These are phyloP conservation scores for Oreonectes daqikongensis DNA, from an alignment of 2,797 vertebrate genomes.

Conservation along the genomic window DNA sequence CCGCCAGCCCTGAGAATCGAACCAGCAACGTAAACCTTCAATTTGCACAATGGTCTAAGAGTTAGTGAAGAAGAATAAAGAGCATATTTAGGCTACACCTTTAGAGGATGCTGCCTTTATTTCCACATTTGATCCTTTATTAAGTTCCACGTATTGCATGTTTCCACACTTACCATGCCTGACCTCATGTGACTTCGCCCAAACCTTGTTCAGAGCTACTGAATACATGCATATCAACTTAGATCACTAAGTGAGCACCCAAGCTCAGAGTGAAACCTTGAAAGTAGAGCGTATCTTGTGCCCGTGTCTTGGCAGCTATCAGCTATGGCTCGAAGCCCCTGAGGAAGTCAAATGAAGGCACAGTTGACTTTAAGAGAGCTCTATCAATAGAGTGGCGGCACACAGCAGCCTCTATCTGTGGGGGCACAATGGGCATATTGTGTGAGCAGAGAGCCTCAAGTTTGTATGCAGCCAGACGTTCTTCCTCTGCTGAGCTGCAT, in stretches of 20 bases:
- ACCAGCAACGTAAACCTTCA: too few relatives aligned
- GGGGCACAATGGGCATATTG: conserved; percentile 73
- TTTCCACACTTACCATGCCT: not conserved
- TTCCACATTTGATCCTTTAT: not conserved
- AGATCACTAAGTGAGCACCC: not conserved
- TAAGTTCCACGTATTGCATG: not conserved
- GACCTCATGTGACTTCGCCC: conserved; percentile 17
- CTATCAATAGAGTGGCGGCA: conserved; percentile 70
- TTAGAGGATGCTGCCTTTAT: not conserved
- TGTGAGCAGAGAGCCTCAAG: conserved; percentile 51
- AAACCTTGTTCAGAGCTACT: not conserved
- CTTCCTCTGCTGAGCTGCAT: conserved; percentile 67
- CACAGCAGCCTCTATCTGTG: conserved; percentile 65
- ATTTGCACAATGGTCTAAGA: too few relatives aligned
- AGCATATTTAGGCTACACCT: not conserved
- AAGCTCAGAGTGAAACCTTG: not conserved
- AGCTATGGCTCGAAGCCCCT: conserved; percentile 38
- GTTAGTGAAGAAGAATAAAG: too few relatives aligned
- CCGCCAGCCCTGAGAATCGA: too few relatives aligned
- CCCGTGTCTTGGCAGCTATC: not conserved
- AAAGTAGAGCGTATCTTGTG: not conserved
- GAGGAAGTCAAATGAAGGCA: conserved; percentile 59
- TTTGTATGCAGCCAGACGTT: conserved; percentile 52
- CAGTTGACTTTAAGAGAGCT: conserved; percentile 64
- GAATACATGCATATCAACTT: not conserved